Conservation (phyloP, 2,797 vertebrate species). For the Melanotaenia parkinsoni region DNA sequence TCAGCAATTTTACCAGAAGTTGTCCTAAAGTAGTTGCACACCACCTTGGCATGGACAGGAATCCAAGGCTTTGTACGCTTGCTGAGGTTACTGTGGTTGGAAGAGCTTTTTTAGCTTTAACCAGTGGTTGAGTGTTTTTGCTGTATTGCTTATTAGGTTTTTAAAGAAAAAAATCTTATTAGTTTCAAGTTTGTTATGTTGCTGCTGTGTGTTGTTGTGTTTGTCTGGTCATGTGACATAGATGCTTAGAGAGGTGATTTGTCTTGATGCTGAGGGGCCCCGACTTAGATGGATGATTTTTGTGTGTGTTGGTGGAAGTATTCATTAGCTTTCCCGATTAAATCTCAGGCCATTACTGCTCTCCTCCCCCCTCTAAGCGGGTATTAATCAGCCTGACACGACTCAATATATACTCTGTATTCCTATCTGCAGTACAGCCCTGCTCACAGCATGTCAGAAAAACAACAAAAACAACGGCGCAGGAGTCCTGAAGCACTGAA, state of each 20-base stretch:
- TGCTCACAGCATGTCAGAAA: conserved; percentile 13
- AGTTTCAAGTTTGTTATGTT: neutral
- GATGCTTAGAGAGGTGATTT: conserved; percentile 20
- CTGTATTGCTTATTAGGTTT: neutral
- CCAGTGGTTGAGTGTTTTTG: neutral
- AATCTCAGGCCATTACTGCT: conserved; percentile 68
- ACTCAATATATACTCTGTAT: conserved; percentile 28
- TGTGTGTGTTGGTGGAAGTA: conserved; percentile 45
- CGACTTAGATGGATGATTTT: conserved; percentile 56
- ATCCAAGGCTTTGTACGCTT: neutral
- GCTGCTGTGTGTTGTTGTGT: neutral
- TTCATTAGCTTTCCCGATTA: conserved; percentile 74
- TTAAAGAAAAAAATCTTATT: neutral
- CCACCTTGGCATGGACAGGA: neutral
- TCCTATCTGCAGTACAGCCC: conserved; percentile 38
- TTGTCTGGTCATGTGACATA: neutral
- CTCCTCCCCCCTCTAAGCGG: conserved; percentile 53
- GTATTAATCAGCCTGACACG: conserved; percentile 71
- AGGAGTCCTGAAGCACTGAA: neutral
- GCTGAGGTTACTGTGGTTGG: neutral
- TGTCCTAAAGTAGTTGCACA: neutral
- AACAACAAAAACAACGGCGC: neutral
- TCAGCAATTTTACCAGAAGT: neutral
- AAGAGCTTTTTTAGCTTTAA: neutral
- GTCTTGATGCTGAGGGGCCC: conserved; percentile 36